Evolutionary conservation across 1,140 invertebrate genomes (phyloP).

Genomic region (Olivierus martensii): DNA sequence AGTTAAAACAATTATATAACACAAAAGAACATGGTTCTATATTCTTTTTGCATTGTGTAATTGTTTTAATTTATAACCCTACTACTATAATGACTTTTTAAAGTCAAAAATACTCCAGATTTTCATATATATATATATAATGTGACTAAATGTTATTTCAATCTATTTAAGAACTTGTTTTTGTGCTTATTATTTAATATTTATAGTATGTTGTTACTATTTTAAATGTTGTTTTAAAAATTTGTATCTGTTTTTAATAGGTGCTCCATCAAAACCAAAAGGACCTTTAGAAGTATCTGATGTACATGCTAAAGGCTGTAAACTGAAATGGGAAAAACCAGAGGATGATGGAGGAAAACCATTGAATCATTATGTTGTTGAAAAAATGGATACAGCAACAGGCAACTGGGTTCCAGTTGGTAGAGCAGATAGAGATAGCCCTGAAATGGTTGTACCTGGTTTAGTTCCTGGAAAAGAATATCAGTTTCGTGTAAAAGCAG

Average conservation of each 20-base stretch:
- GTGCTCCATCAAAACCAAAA: constrained; percentile 45
- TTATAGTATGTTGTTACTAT: too few species aligned
- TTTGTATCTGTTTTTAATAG: constrained; percentile 1
- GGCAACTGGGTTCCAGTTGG: constrained; percentile 86
- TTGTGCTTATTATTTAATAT: too few species aligned
- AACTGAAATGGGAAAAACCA: constrained; percentile 85
- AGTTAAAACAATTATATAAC: too few species aligned
- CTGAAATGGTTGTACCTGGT: constrained; percentile 76
- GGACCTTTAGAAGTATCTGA: constrained; percentile 70
- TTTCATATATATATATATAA: too few species aligned
- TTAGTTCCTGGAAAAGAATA: constrained; percentile 89
- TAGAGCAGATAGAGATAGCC: constrained; percentile 56
- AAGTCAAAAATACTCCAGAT: too few species aligned
- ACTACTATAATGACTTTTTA: too few species aligned
- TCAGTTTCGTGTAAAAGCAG: constrained; percentile 89
- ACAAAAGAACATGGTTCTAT: too few species aligned
- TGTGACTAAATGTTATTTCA: too few species aligned
- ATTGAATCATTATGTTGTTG: constrained; percentile 86
- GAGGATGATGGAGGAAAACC: constrained; percentile 96
- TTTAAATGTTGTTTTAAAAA: too few species aligned
- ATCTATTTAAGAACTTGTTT: too few species aligned
- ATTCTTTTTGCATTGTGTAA: too few species aligned
- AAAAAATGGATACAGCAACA: constrained; percentile 88
- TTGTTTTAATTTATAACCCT: too few species aligned
- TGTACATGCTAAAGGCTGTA: constrained; percentile 80